A percentile compares a stretch with the other conserved stretches of the same genome.
These are phyloP conservation scores for Rhineura floridana DNA, from an alignment of 2,113 vertebrate genomes.

Conservation along the genomic window DNA sequence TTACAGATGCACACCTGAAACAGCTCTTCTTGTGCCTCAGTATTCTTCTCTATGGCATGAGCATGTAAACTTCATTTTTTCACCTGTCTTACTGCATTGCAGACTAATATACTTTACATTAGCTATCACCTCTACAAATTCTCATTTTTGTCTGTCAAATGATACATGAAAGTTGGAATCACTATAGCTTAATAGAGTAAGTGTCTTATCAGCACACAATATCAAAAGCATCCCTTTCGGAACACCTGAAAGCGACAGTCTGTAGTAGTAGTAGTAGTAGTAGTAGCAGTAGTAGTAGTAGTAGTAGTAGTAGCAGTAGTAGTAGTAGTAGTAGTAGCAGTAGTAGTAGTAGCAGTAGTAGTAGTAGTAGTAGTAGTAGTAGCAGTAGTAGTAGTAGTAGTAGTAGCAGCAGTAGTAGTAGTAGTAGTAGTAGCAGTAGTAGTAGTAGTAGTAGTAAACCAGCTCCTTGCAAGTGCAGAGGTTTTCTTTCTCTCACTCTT, in stretches of 20 bases:
- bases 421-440: too few species aligned
- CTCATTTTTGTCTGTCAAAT: slow-evolving; percentile 73
- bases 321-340: too few species aligned
- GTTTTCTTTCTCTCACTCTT: not conserved
- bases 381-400: too few species aligned
- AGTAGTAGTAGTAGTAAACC: too few species aligned
- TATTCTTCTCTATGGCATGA: slow-evolving; percentile 28
- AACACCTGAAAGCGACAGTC: slow-evolving; percentile 63
- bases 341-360: too few species aligned
- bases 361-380: too few species aligned
- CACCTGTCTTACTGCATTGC: slow-evolving; percentile 48
- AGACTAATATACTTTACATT: slow-evolving; percentile 61
- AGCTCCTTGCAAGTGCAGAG: not conserved
- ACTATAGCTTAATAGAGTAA: slow-evolving; percentile 63
- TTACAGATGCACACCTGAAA: not conserved
- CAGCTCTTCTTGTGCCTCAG: not conserved
- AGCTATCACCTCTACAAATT: slow-evolving; percentile 68
- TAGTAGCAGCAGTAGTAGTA: too few species aligned
- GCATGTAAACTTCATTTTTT: slow-evolving; percentile 55
- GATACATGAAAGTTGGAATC: slow-evolving; percentile 66
- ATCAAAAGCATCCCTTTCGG: slow-evolving; percentile 54
- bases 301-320: too few species aligned
- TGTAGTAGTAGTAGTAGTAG: too few species aligned
- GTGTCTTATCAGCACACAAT: slow-evolving; percentile 45
- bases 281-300: too few species aligned